phyloP scores from a whole-genome alignment of 1,140 invertebrate genomes.

The Platorchestia sp. region DNA sequence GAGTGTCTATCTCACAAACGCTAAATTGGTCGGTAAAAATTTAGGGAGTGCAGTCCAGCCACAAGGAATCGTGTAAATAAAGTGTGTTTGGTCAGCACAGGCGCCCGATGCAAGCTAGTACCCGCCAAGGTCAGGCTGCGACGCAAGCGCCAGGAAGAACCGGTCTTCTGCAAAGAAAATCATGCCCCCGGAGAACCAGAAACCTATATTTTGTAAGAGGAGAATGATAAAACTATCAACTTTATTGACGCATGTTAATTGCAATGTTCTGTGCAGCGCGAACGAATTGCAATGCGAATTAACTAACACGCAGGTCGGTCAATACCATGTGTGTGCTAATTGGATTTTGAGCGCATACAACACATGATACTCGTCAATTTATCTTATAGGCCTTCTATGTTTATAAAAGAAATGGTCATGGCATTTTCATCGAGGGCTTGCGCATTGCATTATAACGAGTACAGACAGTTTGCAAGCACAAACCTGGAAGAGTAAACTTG shows the following conservation, averaged over 20 bases:
- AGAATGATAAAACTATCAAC: neutral
- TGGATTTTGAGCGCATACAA: neutral
- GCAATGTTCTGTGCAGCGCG: neutral
- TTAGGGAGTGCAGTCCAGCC: no score
- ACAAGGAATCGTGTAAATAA: neutral
- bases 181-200: neutral
- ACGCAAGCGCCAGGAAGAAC: neutral
- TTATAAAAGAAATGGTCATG: neutral
- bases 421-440: neutral
- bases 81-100: neutral
- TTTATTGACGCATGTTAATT: neutral
- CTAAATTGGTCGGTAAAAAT: no score
- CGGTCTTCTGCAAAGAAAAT: neutral
- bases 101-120: neutral
- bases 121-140: neutral
- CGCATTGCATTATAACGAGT: no score
- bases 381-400: neutral
- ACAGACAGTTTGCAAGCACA: no score
- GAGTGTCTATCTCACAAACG: no score
- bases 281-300: neutral
- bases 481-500: no score
- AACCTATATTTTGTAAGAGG: neutral
- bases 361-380: neutral
- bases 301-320: neutral
- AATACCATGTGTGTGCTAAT: neutral